These are phyloP conservation scores for Mesodorylaimus sp. DNA, from an alignment of 2,888 invertebrate genomes.

Conservation along the genomic window DNA sequence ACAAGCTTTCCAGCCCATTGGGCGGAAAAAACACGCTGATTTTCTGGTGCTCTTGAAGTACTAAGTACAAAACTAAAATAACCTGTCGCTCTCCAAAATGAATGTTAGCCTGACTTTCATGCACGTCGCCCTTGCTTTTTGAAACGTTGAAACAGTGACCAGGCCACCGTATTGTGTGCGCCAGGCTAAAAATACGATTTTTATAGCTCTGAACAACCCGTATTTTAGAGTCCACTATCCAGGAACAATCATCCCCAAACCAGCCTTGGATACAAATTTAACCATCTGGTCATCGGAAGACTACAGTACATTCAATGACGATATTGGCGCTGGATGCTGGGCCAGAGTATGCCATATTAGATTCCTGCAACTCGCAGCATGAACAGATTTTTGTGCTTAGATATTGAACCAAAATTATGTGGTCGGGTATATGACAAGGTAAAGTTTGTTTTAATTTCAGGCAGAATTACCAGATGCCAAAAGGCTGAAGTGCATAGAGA, in stretches of 20 bases:
- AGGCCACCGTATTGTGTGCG: not conserved
- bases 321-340: conserved; percentile 33
- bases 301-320: conserved; percentile 32
- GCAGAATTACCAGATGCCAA: too few species aligned
- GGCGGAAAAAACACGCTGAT: too few species aligned
- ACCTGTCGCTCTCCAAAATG: too few species aligned
- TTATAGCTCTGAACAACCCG: too few species aligned
- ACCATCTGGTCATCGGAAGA: conserved; percentile 34
- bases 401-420: conserved; percentile 34
- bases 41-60: too few species aligned
- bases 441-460: too few species aligned
- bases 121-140: too few species aligned
- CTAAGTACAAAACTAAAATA: too few species aligned
- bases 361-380: not conserved
- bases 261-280: conserved; percentile 23
- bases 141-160: too few species aligned
- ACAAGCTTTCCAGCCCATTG: too few species aligned
- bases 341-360: conserved; percentile 24
- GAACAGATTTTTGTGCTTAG: conserved; percentile 16
- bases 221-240: conserved; percentile 22
- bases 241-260: conserved; percentile 16
- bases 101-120: too few species aligned
- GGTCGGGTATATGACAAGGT: conserved; percentile 31
- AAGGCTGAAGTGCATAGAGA: too few species aligned
- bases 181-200: not conserved